Base-by-base conservation (phyloP, 92 coral and sea anemone genomes). In the Chrysogorgia sp. region DNA sequence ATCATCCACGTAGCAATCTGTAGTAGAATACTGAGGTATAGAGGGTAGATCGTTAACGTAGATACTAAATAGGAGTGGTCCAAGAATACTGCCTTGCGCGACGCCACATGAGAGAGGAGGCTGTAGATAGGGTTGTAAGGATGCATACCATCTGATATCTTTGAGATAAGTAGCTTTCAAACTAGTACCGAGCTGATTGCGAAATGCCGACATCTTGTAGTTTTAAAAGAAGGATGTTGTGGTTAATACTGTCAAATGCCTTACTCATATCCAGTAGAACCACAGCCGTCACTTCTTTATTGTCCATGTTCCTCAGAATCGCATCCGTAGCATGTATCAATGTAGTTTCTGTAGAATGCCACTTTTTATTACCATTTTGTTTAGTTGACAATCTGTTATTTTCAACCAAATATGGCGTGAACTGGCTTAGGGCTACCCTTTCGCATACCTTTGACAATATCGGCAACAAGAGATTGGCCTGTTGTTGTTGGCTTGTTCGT, bases 301-400 rank as follows among this genome's bases (percentile, higher is more conserved):
- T 7, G 8, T 28, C 67, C 14, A 61, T 61, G 19, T 34, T 40
- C 14, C 32, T 60, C 12, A 60, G 34, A 13, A 60, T 60, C 15
- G 32, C 28, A 60, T 60, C 67, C 28, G 30, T 60, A 28, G 32
- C 67, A 60, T 22, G 34, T n/a, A 60, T 32, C 63, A 35, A 69
- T 28, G 83, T 58, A 22, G 88, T 84, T 40, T 69, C 81, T 15
- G 76, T 79, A 32, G 81, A 84, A 29, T 84, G 71, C 61, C 64
- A 68, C 34, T 71, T 84, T 53, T 52, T 84, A 47, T 84, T 84
- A 41, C 81, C 84, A 34, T 84, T 83, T 21, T 84, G 88, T 29
- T 84, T 34, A 0, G 31, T 59, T 34, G 84, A 32, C 7, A 77
- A 35, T 32, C 77, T 24, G 40, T 84, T 63, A 26, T 77, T 68